Base-by-base conservation (phyloP, 2,113 vertebrate species). In the Cryptotis parvus region DNA sequence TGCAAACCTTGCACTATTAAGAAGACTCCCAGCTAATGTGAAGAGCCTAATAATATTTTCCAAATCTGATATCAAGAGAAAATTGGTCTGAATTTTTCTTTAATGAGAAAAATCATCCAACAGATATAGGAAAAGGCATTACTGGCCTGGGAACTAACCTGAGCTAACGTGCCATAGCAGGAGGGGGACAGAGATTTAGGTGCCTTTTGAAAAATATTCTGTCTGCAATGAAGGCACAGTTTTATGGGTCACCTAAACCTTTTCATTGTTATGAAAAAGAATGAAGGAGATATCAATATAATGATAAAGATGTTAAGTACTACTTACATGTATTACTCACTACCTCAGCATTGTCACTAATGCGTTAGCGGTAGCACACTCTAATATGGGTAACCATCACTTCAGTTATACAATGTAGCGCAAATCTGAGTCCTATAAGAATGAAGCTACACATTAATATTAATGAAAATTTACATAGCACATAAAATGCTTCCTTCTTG, bases 401-500 rank as follows among this genome's bases (percentile, higher is more conserved):
- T n/a, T 18, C 12, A 37, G 37, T 87, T n/a, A 45, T 82, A 73
- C 2, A 49, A 49, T 49, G 14, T 58, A 58, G 24, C 55, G 3
- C 55, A 58, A 24, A 58, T 58, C 24, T 31, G 29, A 65, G 27
- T 65, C 8, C 29, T 22, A 65, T 20, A 29, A 65, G 9, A 65
- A 20, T 65, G 49, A 52, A 52, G 18, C 20, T 65, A 29, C 63
- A 65, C 1, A 65, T 29, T 74, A 90, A 92, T 76, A 45, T 49
- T 22, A 78, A 90, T 39, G 4, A 79, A 52, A 77, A 37, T 31
- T 33, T 22, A 87, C 33, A 72, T 16, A 39, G 84, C 33, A 90
- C 65, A 79, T 65, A 39, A 79, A 93, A 73, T 75, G 63, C 83
- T 85, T 90, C 31, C 15, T 70, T 87, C 83, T 87, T 74, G 37